Percentiles rank a stretch among this genome's conserved stretches.
phyloP scores from a whole-genome alignment of 1,140 invertebrate species.

The Drosophila sp. region DNA sequence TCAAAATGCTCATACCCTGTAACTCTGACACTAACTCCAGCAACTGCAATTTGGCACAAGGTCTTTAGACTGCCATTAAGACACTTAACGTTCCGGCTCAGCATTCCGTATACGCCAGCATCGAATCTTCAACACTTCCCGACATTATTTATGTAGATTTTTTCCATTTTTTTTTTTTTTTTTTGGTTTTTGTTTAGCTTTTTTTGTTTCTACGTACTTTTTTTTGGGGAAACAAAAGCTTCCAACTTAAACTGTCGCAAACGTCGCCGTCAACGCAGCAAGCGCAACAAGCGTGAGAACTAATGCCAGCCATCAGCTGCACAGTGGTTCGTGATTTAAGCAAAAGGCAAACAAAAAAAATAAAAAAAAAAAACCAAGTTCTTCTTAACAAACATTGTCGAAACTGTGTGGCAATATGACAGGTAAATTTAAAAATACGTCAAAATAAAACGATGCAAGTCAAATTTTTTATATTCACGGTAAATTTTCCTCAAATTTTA shows the following conservation, averaged over 20 bases:
- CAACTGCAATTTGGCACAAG: conserved; percentile 52
- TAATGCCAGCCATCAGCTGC: conserved; percentile 52
- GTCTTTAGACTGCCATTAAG: conserved; percentile 58
- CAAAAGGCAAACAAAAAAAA: conserved; percentile 40
- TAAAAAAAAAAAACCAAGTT: background rate
- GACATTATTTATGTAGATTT: conserved; percentile 78
- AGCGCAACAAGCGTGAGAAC: conserved; percentile 79
- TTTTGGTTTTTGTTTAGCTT: too few relatives aligned
- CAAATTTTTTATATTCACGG: too few relatives aligned
- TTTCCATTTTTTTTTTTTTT: conserved; percentile 22
- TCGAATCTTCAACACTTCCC: conserved; percentile 78
- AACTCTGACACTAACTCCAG: too few relatives aligned
- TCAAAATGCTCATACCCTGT: conserved; percentile 1
- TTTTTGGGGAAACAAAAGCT: conserved; percentile 59
- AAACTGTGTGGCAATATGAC: background rate
- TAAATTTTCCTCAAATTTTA: too few relatives aligned
- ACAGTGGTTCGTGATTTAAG: conserved; percentile 41
- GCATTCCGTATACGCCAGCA: conserved; percentile 62
- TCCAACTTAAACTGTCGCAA: conserved; percentile 61
- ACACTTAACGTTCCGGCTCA: conserved; percentile 67
- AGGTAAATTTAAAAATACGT: background rate
- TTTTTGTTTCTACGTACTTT: conserved; percentile 33
- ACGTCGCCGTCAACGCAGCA: conserved; percentile 47
- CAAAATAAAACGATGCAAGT: too few relatives aligned
- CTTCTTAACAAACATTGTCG: too few relatives aligned